phyloP scores from a whole-genome alignment of 2,888 invertebrate species.

The Teinopalpus imperialis region DNA sequence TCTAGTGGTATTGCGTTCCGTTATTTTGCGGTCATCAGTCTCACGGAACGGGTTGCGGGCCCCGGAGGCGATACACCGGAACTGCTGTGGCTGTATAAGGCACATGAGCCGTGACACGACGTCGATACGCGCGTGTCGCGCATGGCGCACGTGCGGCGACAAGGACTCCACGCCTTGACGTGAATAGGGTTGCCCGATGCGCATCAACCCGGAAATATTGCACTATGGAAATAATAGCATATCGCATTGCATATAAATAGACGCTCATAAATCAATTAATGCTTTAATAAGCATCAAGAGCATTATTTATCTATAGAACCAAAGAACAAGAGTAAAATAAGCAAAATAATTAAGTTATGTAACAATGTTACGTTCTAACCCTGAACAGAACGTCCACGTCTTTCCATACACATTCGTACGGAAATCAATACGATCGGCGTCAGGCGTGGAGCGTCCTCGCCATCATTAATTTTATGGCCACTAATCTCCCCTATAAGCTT shows the following conservation, averaged over 20 bases:
- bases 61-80: slow-evolving; percentile 66
- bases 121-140: slow-evolving; percentile 30
- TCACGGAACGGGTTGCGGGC: slow-evolving; percentile 59
- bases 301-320: too few species aligned
- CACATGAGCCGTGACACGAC: slow-evolving; percentile 44
- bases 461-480: slow-evolving; percentile 21
- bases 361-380: not conserved
- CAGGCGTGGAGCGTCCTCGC: slow-evolving; percentile 7
- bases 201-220: slow-evolving; percentile 12
- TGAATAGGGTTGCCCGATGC: slow-evolving; percentile 1
- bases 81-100: slow-evolving; percentile 62
- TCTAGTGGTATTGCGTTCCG: slow-evolving; percentile 62
- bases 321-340: too few species aligned
- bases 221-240: slow-evolving; percentile 4
- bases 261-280: not conserved
- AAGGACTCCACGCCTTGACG: not conserved
- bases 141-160: slow-evolving; percentile 14
- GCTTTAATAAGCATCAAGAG: too few species aligned
- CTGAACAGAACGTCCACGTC: not conserved
- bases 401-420: slow-evolving; percentile 5
- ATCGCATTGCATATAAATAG: slow-evolving; percentile 4
- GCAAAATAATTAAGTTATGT: too few species aligned
- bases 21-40: slow-evolving; percentile 77
- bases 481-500: slow-evolving; percentile 26
- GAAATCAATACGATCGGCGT: slow-evolving; percentile 21